Base-by-base conservation (phyloP, 2,888 invertebrate genomes). In the Adelognathus sp. region DNA sequence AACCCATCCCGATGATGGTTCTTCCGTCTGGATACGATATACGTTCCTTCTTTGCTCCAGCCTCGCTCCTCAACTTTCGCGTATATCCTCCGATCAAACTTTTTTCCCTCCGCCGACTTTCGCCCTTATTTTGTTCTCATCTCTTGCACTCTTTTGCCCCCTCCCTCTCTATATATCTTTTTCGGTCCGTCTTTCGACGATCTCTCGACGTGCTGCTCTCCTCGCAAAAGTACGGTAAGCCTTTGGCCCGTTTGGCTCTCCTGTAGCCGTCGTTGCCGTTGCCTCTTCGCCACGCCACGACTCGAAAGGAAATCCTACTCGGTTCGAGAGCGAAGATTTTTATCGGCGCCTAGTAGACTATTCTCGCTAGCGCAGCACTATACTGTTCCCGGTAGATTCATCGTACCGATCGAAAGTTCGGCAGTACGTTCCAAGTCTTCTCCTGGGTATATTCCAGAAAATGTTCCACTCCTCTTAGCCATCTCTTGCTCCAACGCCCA, bases 331-430 rank as follows among this genome's bases (percentile, higher is more conserved):
- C 50, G 70, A 71, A 75, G 80, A 81, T 81, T 77, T 61, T 81
- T 81, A 81, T 81, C 80, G 79, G 36, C 52, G 72, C 72, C 69
- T 73, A n/a, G n/a, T n/a, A 58, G 75, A 72, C 77, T 70, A 80
- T 77, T 79, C 66, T 60, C 61, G 69, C 73, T 73, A 58, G 70
- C 44, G 52, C 70, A 60, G 73, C 63, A 44, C 73, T 61, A 52
- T 69, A 64, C 77, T 63, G 73, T 73, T 73, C 67, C 66, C 67
- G 71, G 78, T 50, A 50, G 78, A 75, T 80, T 75, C 77, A 78
- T 78, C 74, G 74, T 63, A 46, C 66, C 79, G 71, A 81, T 81
- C 81, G 71, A 74, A 79, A 81, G 73, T 81, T 81, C 69, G 71
- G 76, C 77, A 81, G 79, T 81, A 81, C 79, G 76, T 69, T 79